Evolutionary conservation across 2,797 vertebrate species (phyloP).

Genomic region (Aphelocoma californica): DNA sequence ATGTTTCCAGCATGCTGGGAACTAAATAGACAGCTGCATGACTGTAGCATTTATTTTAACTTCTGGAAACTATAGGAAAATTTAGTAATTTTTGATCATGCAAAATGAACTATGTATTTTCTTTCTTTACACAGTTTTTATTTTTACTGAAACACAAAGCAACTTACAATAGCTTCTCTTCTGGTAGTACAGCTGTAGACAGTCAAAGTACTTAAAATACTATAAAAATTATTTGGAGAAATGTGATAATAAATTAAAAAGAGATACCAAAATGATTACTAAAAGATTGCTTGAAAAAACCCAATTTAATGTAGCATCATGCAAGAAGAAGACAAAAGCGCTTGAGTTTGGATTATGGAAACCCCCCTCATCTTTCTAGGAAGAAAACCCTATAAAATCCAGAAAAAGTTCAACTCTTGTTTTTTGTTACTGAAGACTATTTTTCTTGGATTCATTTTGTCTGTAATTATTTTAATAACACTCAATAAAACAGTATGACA

Average conservation of each 20-base stretch:
- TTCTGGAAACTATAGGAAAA: conserved; percentile 1
- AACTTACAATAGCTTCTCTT: neutral
- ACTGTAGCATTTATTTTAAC: conserved; percentile 40
- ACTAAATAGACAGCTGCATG: neutral
- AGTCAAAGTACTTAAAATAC: neutral
- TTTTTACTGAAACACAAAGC: conserved; percentile 15
- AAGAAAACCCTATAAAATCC: neutral
- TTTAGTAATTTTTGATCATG: neutral
- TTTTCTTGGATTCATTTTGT: neutral
- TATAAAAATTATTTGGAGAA: neutral
- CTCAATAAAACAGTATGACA: neutral
- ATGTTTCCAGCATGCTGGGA: conserved; percentile 7
- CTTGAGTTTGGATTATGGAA: neutral
- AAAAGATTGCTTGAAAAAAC: neutral
- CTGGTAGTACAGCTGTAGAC: neutral
- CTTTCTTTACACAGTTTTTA: neutral
- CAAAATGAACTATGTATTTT: conserved; percentile 10
- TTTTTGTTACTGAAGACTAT: neutral
- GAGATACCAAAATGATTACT: neutral
- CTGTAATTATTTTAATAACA: neutral
- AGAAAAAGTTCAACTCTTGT: neutral
- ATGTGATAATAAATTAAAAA: neutral
- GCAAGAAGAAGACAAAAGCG: neutral
- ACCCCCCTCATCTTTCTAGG: neutral
- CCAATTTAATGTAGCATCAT: neutral